These are phyloP conservation scores for Acheta domesticus DNA, from an alignment of 2,888 invertebrate genomes.

Conservation along the genomic window DNA sequence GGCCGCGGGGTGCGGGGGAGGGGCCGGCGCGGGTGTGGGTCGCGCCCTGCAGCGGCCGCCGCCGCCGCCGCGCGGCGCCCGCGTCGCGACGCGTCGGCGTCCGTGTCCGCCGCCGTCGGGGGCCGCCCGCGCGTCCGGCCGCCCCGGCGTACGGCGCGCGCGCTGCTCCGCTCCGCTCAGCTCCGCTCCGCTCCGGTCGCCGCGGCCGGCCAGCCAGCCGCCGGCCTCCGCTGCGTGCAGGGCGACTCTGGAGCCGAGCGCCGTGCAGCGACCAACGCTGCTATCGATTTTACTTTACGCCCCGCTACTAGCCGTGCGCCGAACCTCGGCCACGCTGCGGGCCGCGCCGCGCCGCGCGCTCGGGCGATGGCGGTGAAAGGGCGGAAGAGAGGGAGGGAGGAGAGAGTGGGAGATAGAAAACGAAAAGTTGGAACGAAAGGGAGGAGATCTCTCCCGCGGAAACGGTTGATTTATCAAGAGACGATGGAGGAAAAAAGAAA, in stretches of 20 bases:
- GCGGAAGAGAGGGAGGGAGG: not conserved
- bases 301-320: constrained; percentile 2
- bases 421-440: not conserved
- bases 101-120: not conserved
- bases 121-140: not conserved
- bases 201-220: not conserved
- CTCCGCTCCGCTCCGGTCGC: not conserved
- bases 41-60: not conserved
- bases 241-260: constrained; percentile 1
- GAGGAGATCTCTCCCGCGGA: no score
- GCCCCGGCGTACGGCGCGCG: not conserved
- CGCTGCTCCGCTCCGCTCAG: not conserved
- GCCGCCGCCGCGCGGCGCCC: not conserved
- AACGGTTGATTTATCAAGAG: no score
- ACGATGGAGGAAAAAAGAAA: no score
- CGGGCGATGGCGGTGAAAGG: not conserved
- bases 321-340: constrained; percentile 7
- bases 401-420: not conserved
- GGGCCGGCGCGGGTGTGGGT: not conserved
- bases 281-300: constrained; percentile 18
- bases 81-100: not conserved
- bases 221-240: constrained; percentile 18
- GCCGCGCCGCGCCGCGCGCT: not conserved
- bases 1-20: not conserved
- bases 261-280: not conserved